phyloP scores from a whole-genome alignment of 2,797 vertebrate species.

The Pseudochaenichthys georgianus region DNA sequence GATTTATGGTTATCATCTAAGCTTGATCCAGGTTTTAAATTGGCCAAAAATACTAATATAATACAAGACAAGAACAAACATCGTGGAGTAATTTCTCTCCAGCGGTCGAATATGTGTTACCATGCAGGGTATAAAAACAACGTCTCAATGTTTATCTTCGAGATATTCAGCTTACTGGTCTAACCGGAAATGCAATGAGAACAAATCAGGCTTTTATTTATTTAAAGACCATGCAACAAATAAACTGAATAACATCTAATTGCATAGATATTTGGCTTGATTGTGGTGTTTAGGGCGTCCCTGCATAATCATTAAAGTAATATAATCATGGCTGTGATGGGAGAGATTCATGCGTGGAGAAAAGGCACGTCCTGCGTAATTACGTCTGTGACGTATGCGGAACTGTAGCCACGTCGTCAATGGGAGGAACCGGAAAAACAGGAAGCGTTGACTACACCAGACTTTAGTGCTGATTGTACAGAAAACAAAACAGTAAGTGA shows the following conservation, averaged over 20 bases:
- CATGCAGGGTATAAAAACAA: neutral
- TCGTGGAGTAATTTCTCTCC: neutral
- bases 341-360: neutral
- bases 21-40: neutral
- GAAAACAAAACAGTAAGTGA: conserved; percentile 56
- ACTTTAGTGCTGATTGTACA: neutral
- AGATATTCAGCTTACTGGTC: neutral
- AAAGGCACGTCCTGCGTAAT: conserved; percentile 2
- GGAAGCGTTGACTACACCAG: conserved; percentile 17
- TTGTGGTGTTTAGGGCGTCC: neutral
- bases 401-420: conserved; percentile 68
- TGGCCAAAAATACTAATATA: neutral
- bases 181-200: neutral
- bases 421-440: neutral
- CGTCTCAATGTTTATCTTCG: neutral
- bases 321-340: no score
- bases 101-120: neutral
- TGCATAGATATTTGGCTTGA: neutral
- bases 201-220: no score
- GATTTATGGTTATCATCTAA: neutral
- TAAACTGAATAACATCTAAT: neutral
- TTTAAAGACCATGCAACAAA: neutral
- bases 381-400: conserved; percentile 42
- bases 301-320: neutral
- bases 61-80: neutral